phyloP scores from a whole-genome alignment of 2,888 invertebrate species.

The Netelia inedita region DNA sequence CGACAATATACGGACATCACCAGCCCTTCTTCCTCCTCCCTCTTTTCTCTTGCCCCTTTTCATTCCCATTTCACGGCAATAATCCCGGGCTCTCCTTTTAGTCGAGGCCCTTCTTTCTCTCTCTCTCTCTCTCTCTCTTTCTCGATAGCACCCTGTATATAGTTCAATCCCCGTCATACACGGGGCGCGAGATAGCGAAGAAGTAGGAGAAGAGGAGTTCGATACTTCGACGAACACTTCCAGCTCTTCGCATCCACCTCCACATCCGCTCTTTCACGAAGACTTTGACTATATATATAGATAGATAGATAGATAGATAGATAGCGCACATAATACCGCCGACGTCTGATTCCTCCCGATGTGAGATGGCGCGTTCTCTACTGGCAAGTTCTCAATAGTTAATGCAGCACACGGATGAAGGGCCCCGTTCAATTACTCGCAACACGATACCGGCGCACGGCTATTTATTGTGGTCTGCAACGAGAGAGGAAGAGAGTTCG shows the following conservation, averaged over 20 bases:
- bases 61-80: not conserved
- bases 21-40: constrained; percentile 58
- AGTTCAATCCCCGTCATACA: constrained; percentile 18
- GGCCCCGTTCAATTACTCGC: constrained; percentile 81
- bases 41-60: not conserved
- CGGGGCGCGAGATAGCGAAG: constrained; percentile 16
- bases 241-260: constrained; percentile 51
- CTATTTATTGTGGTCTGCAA: constrained; percentile 81
- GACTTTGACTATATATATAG: not conserved
- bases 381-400: constrained; percentile 77
- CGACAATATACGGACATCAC: constrained; percentile 73
- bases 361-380: constrained; percentile 58
- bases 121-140: constrained; percentile 25
- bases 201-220: constrained; percentile 13
- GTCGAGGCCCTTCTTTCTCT: constrained; percentile 22
- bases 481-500: constrained; percentile 62
- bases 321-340: constrained; percentile 34
- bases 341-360: constrained; percentile 61
- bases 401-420: constrained; percentile 78
- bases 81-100: constrained; percentile 14
- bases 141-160: constrained; percentile 26
- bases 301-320: not conserved
- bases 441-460: constrained; percentile 79
- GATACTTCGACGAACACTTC: constrained; percentile 20
- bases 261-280: constrained; percentile 22